Conservation (phyloP, 1,140 invertebrate genomes). For the Eufriesea mexicana region DNA sequence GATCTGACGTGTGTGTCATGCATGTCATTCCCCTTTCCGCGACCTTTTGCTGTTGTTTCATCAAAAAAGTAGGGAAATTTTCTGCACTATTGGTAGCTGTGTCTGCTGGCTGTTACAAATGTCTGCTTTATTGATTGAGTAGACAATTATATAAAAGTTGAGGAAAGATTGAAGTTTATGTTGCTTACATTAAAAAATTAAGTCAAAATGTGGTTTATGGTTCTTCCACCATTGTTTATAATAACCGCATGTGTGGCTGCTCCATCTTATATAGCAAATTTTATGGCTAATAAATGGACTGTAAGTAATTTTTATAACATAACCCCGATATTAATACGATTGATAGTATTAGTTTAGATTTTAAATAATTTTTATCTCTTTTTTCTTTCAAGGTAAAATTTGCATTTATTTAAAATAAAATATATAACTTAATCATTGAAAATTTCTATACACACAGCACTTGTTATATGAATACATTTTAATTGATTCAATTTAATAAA, state of each 20-base stretch:
- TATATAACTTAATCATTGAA: background rate
- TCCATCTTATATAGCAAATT: background rate
- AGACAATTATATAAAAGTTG: background rate
- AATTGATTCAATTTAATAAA: no score
- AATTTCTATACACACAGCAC: no score
- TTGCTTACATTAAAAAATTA: slow-evolving; percentile 2
- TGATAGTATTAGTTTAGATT: no score
- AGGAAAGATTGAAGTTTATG: background rate
- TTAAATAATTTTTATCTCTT: no score
- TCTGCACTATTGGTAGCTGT: no score
- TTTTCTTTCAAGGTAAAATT: background rate
- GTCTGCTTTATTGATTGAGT: background rate
- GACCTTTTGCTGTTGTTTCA: no score
- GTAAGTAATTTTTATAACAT: slow-evolving; percentile 51
- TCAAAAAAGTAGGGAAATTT: no score
- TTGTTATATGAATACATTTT: background rate
- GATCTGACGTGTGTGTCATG: no score
- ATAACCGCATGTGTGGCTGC: background rate
- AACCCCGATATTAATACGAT: slow-evolving; percentile 24
- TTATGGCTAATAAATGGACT: background rate
- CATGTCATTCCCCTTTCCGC: no score
- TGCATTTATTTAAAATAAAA: background rate
- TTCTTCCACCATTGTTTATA: slow-evolving; percentile 23
- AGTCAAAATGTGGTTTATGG: slow-evolving; percentile 64
- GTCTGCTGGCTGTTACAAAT: no score